Evolutionary conservation across 1,140 invertebrate genomes (phyloP), one percentile per base, ranked within the genome.

Genomic region (Panagrolaimus sp.): DNA sequence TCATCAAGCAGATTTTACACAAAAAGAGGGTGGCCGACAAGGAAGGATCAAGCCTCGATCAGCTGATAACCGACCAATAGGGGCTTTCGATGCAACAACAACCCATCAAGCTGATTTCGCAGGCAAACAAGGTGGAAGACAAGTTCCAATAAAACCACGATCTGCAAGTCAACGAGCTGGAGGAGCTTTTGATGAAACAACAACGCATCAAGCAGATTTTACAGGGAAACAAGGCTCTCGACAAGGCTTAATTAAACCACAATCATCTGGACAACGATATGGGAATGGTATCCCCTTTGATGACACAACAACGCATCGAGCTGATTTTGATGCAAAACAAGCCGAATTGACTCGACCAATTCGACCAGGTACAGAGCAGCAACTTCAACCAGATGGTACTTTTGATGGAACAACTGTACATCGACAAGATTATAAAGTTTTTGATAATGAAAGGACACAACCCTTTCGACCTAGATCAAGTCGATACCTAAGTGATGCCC

Each of bases 141-240:
- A 38, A 38, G 31, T 7, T 38, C 31, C 31, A 38, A 38, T 38
- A 2, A 57, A 57, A 16, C 51, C 51, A 0, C 20, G 8, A 25
- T 57, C 51, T 1, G 51, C 51, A 1, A 16, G n/a, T 4, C 51
- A 27, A 4, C 51, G 27, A 13, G 1, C 0, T 57, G 20, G 9
- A 11, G 51, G 14, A 20, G 20, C 51, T 16, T 57, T 57, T 23
- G 51, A 57, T 23, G 51, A 20, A 8, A 57, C 51, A 25, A 57
- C 51, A 27, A 57, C 51, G 14, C 51, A 57, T 57, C 20, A 57
- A 2, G 51, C 51, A 2, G 51, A 57, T 57, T 57, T 57, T 16
- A 57, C 51, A n/a, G 20, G 20, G 16, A 57, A 57, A 16, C 51
- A 57, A 27, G 51, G 13, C 1, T 20, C 20, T 16, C 51, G 51